These are phyloP conservation scores for Mactra quadrangularis DNA, from an alignment of 1,140 invertebrate species.

Conservation along the genomic window DNA sequence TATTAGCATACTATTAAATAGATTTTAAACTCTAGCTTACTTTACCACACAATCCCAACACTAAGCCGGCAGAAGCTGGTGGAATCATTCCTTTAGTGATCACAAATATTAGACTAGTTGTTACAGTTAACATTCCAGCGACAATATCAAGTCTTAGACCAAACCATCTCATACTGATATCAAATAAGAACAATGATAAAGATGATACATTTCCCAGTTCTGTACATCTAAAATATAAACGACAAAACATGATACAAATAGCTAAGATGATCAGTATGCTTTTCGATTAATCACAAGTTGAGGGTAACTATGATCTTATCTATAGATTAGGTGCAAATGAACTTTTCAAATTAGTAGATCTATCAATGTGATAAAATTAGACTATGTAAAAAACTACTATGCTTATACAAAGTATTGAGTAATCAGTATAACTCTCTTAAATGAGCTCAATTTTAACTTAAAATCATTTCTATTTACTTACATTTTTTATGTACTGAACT, in stretches of 20 bases:
- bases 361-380: not conserved
- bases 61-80: conserved; percentile 87
- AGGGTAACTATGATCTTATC: not conserved
- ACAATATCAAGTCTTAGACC: conserved; percentile 87
- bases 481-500: too few relatives aligned
- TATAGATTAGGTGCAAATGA: not conserved
- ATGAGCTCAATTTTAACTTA: too few relatives aligned
- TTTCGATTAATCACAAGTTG: not conserved
- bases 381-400: too few relatives aligned
- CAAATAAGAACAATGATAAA: conserved; percentile 85
- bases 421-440: too few relatives aligned
- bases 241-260: not conserved
- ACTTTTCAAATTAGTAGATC: not conserved
- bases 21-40: conserved; percentile 51
- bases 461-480: too few relatives aligned
- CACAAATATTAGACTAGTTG: conserved; percentile 85
- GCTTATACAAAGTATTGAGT: too few relatives aligned
- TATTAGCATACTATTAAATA: too few relatives aligned
- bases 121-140: conserved; percentile 79
- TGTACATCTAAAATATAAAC: conserved; percentile 85
- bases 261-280: not conserved
- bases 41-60: conserved; percentile 87
- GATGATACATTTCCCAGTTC: conserved; percentile 85
- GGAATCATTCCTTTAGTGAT: conserved; percentile 85
- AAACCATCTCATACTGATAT: conserved; percentile 87